Evolutionary conservation across 2,113 vertebrate genomes (phyloP), one percentile per base, ranked within the genome.

Genomic region (Dendropsophus ebraccatus): DNA sequence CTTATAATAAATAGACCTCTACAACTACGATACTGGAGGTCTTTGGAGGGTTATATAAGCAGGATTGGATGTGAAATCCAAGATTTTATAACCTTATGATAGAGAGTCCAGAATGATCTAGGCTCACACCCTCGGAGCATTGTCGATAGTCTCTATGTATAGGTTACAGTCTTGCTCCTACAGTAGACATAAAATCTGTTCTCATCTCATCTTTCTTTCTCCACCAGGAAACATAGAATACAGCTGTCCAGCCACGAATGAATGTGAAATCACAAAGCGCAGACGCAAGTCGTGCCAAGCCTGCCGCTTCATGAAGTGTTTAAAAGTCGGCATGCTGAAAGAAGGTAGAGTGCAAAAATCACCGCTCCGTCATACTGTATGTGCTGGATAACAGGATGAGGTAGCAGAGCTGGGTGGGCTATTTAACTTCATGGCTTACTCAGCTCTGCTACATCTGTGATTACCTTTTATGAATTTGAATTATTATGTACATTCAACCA

Each of bases 251-350:
- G 98, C 98, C 91, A 99, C 98, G 1, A 99, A 99, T 25, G 98
- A 99, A 93, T 99, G 98, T 89, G 98, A 99, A 94, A 99, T 99
- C 94, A 99, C 98, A 86, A 99, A 99, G 92, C 97, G 98, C 90
- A 96, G 98, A 95, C 97, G 98, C 93, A 99, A 99, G 92, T 99
- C 98, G 58, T 99, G 98, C 96, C 97, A 99, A 94, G 98, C 97
- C 87, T 99, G 98, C 92, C 97, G 98, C 92, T 99, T 99, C 94
- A 99, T 99, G 98, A 99, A 99, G 94, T 99, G 98, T 96, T 95
- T 99, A 90, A 99, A 96, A 93, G 98, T 99, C 88, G 98, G 98
- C 90, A 99, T 99, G 98, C 96, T 99, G 94, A 97, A 99, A 91
- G 98, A 99, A 99, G 98, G 98, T 99, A 96, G 8, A 21, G 17